These are phyloP conservation scores for Pheosia gnoma DNA, from an alignment of 2,888 invertebrate species.

Conservation along the genomic window DNA sequence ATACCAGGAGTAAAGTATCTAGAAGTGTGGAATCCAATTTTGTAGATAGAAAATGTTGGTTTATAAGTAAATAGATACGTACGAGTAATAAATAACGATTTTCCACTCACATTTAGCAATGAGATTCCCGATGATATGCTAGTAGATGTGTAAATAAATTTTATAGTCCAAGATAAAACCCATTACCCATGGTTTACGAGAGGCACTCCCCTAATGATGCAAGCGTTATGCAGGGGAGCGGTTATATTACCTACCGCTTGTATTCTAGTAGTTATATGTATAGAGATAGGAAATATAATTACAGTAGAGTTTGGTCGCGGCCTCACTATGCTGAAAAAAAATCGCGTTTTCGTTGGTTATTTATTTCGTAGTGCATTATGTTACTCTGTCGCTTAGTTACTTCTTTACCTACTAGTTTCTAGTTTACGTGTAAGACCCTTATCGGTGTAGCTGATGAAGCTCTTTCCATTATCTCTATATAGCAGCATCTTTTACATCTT, in stretches of 20 bases:
- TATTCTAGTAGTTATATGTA: background rate
- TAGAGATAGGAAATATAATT: background rate
- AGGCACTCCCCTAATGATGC: conserved; percentile 77
- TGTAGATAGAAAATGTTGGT: too few relatives aligned
- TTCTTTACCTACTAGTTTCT: too few relatives aligned
- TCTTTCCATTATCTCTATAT: too few relatives aligned
- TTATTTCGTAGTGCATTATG: too few relatives aligned
- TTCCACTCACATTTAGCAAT: conserved; percentile 57
- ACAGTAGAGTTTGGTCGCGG: background rate
- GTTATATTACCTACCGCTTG: conserved; percentile 17
- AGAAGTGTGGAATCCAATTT: background rate
- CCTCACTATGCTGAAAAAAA: background rate
- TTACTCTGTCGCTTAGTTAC: too few relatives aligned
- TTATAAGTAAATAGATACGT: background rate
- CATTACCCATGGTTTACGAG: conserved; percentile 77
- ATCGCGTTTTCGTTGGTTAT: background rate
- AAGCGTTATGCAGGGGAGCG: conserved; percentile 59
- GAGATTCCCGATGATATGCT: conserved; percentile 59
- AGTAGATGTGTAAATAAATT: conserved; percentile 76
- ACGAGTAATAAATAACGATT: conserved; percentile 35
- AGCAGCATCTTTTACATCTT: too few relatives aligned
- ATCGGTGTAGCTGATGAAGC: too few relatives aligned
- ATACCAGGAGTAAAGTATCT: background rate
- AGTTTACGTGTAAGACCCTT: too few relatives aligned
- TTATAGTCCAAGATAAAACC: conserved; percentile 79